phyloP scores from a whole-genome alignment of 2,113 vertebrate genomes.

The Takifugu bimaculatus region DNA sequence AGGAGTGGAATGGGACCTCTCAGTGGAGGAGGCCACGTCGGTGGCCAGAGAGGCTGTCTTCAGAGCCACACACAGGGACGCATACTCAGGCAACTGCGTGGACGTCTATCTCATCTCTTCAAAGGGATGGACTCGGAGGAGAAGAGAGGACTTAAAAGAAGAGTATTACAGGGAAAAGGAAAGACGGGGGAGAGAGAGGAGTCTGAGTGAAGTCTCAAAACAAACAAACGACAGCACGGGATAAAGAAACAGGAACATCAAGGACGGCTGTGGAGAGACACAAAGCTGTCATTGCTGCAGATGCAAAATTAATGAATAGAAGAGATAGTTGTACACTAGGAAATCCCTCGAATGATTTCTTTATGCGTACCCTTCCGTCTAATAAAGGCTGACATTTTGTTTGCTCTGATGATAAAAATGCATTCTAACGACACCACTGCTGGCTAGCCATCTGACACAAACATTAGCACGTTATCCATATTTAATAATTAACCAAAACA shows the following conservation, averaged over 20 bases:
- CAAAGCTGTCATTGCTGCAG: constrained; percentile 32
- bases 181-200: constrained; percentile 12
- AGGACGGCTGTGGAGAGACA: constrained; percentile 28
- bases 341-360: constrained; percentile 52
- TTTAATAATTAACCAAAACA: too few species aligned
- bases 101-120: constrained; percentile 81
- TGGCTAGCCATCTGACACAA: constrained; percentile 46
- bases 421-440: constrained; percentile 21
- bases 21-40: constrained; percentile 67
- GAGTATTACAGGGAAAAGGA: constrained; percentile 73
- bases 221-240: constrained; percentile 32
- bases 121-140: constrained; percentile 76
- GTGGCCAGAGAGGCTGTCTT: constrained; percentile 81
- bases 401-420: constrained; percentile 43
- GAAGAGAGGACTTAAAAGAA: constrained; percentile 70
- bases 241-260: constrained; percentile 21
- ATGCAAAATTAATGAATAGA: constrained; percentile 59
- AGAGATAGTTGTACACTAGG: constrained; percentile 48
- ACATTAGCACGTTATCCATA: constrained; percentile 17
- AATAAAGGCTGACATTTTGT: constrained; percentile 58
- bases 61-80: constrained; percentile 81
- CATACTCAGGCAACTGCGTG: constrained; percentile 83
- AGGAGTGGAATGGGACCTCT: constrained; percentile 73
- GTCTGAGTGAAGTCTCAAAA: constrained; percentile 32
- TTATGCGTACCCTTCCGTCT: constrained; percentile 40